Base-by-base conservation (phyloP, 2,797 vertebrate species). In the Galago senegalensis region DNA sequence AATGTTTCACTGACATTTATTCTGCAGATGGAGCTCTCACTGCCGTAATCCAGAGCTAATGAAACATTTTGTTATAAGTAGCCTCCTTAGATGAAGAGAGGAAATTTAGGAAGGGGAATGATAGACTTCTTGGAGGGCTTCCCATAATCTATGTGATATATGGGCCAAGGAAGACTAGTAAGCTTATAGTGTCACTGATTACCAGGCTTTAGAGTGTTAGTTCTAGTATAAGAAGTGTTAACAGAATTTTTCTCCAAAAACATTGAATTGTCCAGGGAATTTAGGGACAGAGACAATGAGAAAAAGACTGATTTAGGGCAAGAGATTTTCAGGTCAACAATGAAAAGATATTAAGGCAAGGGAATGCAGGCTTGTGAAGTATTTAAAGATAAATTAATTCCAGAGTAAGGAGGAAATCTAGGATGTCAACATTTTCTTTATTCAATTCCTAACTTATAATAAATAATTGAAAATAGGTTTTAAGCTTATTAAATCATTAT, bases 311-410 rank as follows among this genome's bases (percentile, higher is more conserved):
- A 85, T 31, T 40, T 16, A 34, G 34, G 34, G 31, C 31, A 27
- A 43, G 63, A 1, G 46, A 82, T 31, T 75, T 93, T 94, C 53
- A 63, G 53, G 40, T 21, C 23, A 63, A 86, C 31, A 60, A 14
- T 43, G 53, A 90, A 92, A 92, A 23, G 49, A 69, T 60, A 56
- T 31, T 89, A 49, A 82, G 60, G n/a, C 34, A n/a, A 40, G 53
- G 17, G 29, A 84, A 79, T 75, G 46, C 29, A 82, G 25, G 16
- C 20, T 65, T 69, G 37, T 40, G 20, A 89, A 72, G 13, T 77
- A 18, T 80, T 69, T 56, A 73, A 83, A 73, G 40, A 67, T 80
- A 73, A 83, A 89, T 95, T 72, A 89, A 77, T 94, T 92, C 58
- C 63, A 83, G 49, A 90, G n/a, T 91, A 46, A 46, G 23, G 58